Conservation (phyloP, 1,140 invertebrate species). For the Drosophila persimilis region DNA sequence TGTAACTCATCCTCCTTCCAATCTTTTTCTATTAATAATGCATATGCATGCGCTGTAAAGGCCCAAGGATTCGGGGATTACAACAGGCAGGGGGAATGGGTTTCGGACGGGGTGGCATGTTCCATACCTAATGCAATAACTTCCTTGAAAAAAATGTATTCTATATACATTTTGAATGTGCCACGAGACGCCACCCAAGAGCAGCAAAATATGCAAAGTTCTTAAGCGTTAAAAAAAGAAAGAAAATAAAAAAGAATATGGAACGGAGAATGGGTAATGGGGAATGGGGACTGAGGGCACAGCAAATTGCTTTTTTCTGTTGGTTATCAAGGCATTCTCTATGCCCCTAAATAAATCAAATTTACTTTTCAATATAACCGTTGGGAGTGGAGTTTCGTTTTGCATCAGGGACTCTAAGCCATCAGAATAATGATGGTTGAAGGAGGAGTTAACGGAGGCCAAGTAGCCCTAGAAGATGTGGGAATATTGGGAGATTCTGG, state of each 20-base stretch:
- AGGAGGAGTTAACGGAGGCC: too few species aligned
- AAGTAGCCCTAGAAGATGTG: not conserved
- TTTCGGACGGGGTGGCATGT: constrained; percentile 21
- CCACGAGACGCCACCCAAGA: constrained; percentile 22
- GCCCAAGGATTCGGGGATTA: constrained; percentile 30
- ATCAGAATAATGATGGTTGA: not conserved
- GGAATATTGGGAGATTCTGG: too few species aligned
- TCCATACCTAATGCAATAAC: constrained; percentile 68
- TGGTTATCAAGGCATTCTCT: constrained; percentile 9
- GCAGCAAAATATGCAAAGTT: constrained; percentile 71
- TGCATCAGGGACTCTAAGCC: not conserved
- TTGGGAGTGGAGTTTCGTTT: constrained; percentile 20
- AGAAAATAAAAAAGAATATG: constrained; percentile 11
- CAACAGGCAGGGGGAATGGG: constrained; percentile 20
- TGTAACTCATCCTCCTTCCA: not conserved
- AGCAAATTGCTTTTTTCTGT: constrained; percentile 31
- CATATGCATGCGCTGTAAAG: constrained; percentile 59
- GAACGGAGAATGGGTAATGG: constrained; percentile 6
- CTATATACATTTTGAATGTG: constrained; percentile 67
- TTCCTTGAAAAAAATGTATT: constrained; percentile 58
- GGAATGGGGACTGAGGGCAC: not conserved
- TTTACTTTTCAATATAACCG: constrained; percentile 61
- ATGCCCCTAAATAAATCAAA: constrained; percentile 49
- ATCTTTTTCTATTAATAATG: constrained; percentile 66
- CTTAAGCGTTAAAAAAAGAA: constrained; percentile 32